Evolutionary conservation across 2,888 invertebrate genomes (phyloP).

Genomic region (Buathra laborator): DNA sequence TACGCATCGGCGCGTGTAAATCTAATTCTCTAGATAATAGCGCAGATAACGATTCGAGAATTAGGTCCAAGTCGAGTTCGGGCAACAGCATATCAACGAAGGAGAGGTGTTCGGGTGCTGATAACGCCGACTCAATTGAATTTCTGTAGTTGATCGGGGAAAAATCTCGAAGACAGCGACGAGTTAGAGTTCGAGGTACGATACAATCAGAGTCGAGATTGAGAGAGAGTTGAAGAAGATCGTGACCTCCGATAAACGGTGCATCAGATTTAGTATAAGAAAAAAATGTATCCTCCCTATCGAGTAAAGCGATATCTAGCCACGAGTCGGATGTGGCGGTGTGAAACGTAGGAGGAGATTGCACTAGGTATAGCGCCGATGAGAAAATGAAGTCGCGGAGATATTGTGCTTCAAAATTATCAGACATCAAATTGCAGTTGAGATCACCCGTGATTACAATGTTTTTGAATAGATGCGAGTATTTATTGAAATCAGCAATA

Average conservation of each 20-base stretch:
- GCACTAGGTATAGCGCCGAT: neutral
- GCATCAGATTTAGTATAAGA: conserved; percentile 11
- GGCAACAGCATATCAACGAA: too few species aligned
- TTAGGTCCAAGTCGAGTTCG: too few species aligned
- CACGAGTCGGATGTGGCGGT: neutral
- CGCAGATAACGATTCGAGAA: too few species aligned
- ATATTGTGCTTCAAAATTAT: neutral
- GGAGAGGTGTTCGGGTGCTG: too few species aligned
- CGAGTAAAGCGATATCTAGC: neutral
- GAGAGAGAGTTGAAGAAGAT: too few species aligned
- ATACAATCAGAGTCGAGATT: too few species aligned
- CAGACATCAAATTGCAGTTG: neutral
- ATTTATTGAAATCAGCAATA: neutral
- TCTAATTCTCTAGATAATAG: neutral
- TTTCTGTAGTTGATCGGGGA: too few species aligned
- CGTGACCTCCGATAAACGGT: conserved; percentile 30
- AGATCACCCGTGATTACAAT: conserved; percentile 16
- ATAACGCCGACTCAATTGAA: too few species aligned
- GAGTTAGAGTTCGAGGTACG: too few species aligned
- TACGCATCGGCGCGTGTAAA: neutral
- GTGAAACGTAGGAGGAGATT: conserved; percentile 6
- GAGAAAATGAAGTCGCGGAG: neutral
- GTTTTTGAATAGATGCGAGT: neutral
- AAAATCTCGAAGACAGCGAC: too few species aligned
- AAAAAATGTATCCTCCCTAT: neutral